Conservation (phyloP, 2,888 invertebrate genomes). For the Uropetala carovei region DNA sequence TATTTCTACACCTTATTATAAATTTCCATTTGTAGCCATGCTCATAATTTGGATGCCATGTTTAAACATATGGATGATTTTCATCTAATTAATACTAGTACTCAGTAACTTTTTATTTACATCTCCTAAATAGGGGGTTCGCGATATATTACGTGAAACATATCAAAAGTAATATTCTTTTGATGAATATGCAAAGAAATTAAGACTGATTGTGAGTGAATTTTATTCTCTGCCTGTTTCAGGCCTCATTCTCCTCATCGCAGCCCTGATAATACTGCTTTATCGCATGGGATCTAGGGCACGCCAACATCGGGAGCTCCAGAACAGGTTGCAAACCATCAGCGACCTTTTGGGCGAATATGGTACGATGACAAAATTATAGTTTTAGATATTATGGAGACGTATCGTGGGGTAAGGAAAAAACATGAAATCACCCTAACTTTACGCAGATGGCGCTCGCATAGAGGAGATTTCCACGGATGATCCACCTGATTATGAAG, state of each 20-base stretch:
- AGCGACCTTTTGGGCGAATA: slow-evolving; percentile 80
- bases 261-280: slow-evolving; percentile 80
- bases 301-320: slow-evolving; percentile 81
- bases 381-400: not conserved
- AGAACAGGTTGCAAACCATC: slow-evolving; percentile 82
- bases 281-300: slow-evolving; percentile 81
- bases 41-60: too few species aligned
- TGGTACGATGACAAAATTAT: not conserved
- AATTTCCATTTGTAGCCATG: too few species aligned
- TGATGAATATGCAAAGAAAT: not conserved
- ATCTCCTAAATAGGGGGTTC: not conserved
- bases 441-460: slow-evolving; percentile 75
- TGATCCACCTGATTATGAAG: slow-evolving; percentile 83
- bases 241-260: slow-evolving; percentile 80
- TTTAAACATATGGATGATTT: too few species aligned
- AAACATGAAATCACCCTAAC: not conserved
- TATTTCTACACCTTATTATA: too few species aligned
- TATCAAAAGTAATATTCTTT: not conserved
- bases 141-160: not conserved
- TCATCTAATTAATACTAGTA: not conserved
- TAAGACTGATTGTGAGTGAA: too few species aligned
- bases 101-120: not conserved
- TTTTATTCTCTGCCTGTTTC: slow-evolving; percentile 66
- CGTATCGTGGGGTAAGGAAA: not conserved
- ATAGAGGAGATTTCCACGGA: slow-evolving; percentile 77